Conservation (phyloP, 2,888 invertebrate genomes). For the Meiosimyza platycephala region DNA sequence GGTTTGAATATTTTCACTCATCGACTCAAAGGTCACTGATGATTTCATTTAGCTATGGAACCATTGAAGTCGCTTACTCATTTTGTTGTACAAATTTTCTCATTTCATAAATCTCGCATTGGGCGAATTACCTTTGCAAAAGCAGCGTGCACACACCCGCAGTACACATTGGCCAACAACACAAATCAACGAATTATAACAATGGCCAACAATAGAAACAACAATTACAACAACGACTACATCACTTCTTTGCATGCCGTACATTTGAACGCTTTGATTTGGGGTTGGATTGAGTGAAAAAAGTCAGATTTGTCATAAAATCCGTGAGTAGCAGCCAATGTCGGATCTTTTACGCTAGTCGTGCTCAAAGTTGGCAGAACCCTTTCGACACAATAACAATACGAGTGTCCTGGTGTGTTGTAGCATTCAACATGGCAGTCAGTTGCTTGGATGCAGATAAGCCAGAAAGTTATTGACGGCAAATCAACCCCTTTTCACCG, state of each 20-base stretch:
- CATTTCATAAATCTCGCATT: background rate
- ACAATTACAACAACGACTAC: background rate
- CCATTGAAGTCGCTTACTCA: background rate
- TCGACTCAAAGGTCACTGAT: too few relatives aligned
- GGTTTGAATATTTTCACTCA: too few relatives aligned
- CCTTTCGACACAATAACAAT: too few relatives aligned
- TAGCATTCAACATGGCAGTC: background rate
- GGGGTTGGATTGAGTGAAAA: constrained; percentile 27
- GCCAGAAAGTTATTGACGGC: constrained; percentile 20
- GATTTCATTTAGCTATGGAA: background rate
- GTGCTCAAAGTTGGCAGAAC: too few relatives aligned
- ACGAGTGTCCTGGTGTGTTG: too few relatives aligned
- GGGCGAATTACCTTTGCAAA: constrained; percentile 3
- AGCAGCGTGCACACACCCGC: background rate
- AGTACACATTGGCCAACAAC: background rate
- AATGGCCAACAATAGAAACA: constrained; percentile 10
- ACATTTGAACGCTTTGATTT: background rate
- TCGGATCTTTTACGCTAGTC: background rate
- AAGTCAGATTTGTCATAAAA: constrained; percentile 21
- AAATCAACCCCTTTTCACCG: constrained; percentile 12
- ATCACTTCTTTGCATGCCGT: constrained; percentile 22
- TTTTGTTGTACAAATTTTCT: background rate
- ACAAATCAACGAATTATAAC: constrained; percentile 21
- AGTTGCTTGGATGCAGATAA: constrained; percentile 8
- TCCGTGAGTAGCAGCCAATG: constrained; percentile 1